phyloP scores from a whole-genome alignment of 1,140 invertebrate species.

The Euura saliciscinereae region DNA sequence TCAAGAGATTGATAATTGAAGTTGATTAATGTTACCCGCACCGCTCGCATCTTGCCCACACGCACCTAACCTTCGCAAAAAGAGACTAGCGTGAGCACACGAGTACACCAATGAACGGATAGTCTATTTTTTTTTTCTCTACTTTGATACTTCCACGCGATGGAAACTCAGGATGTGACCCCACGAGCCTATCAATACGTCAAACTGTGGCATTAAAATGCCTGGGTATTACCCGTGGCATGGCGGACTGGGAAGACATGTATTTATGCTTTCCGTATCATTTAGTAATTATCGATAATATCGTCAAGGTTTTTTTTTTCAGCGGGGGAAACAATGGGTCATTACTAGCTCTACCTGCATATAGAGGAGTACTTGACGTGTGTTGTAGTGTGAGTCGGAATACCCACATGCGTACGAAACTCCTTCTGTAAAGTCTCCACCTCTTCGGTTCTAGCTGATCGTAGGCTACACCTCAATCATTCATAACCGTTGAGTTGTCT shows the following conservation, averaged over 20 bases:
- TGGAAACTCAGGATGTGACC: conserved; percentile 52
- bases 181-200: conserved; percentile 55
- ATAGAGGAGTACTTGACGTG: not conserved
- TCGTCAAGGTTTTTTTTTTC: conserved; percentile 58
- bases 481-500: not conserved
- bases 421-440: not conserved
- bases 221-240: conserved; percentile 43
- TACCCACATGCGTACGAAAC: not conserved
- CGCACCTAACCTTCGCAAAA: too few species aligned
- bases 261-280: conserved; percentile 60
- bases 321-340: conserved; percentile 55
- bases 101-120: too few species aligned
- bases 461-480: not conserved
- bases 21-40: not conserved
- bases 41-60: not conserved
- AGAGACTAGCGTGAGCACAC: too few species aligned
- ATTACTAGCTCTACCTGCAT: conserved; percentile 43
- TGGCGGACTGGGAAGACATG: conserved; percentile 38
- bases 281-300: conserved; percentile 62
- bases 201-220: conserved; percentile 47
- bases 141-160: conserved; percentile 36
- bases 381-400: too few species aligned
- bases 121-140: too few species aligned
- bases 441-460: not conserved
- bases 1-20: not conserved